Conservation (phyloP, 92 coral and sea anemone species). For the Scolanthus callimorphus region DNA sequence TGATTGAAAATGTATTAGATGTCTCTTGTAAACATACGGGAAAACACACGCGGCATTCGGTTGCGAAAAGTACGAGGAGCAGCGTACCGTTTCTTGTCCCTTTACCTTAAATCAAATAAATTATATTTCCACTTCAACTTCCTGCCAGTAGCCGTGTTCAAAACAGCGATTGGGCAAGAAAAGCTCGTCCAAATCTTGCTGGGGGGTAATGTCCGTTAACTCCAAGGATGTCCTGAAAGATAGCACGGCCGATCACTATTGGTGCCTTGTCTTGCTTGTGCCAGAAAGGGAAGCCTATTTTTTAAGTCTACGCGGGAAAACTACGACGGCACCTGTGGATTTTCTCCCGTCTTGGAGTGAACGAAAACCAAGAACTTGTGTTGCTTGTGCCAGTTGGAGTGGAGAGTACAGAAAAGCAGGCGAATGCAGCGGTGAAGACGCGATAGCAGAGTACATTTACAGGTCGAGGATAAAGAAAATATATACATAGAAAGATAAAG, state of each 20-base stretch:
- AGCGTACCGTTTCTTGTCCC: neutral
- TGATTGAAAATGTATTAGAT: no score
- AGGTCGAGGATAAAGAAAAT: no score
- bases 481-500: no score
- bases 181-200: conserved; percentile 68
- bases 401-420: no score
- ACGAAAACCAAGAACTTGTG: no score
- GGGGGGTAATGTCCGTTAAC: conserved; percentile 69
- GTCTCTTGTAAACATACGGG: no score
- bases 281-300: neutral
- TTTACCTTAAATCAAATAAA: conserved; percentile 73
- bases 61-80: no score
- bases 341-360: no score
- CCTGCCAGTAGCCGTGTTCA: conserved; percentile 91
- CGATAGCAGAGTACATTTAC: neutral
- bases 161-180: conserved; percentile 85
- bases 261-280: neutral
- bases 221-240: conserved; percentile 82
- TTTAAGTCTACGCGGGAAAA: no score
- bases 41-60: no score
- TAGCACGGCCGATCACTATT: conserved; percentile 11
- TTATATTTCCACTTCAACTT: conserved; percentile 89
- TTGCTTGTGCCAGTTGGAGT: no score
- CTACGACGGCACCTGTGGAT: no score
- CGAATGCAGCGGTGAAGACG: neutral